Base-by-base conservation (phyloP, 2,888 invertebrate species). In the Atrina japonica region DNA sequence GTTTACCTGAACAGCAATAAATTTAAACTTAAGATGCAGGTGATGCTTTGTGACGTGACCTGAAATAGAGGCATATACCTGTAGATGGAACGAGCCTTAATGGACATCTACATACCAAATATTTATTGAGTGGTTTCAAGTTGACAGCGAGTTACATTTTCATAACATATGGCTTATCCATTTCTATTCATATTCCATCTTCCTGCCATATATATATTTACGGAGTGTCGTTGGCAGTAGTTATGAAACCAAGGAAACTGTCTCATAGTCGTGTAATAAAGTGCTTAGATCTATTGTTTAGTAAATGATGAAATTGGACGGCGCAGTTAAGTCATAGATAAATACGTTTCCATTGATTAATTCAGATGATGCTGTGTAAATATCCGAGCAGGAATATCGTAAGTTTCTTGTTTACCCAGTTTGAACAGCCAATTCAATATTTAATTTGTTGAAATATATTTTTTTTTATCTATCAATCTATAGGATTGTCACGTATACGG, bases 131-230 rank as follows among this genome's bases (percentile, higher is more conserved):
- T 35, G 35, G 5, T 23, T 35, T 56, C 35, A 23, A 35, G 23
- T 18, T 56, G 56, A 56, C 56, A 56, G 56, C 23, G 35, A 30
- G 56, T 40, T 56, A 56, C 63, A 27, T 18, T 30, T 41, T 52
- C 43, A n/a, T n/a, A 30, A 64, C 69, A 69, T 69, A 69, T 69
- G 69, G 64, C 58, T 29, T 69, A 41, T 55, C 56, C 68, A 56
- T 66, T 66, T 47, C 45, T 47, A 53, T 43, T 35, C 45, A 35
- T 16, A 43, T 27, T 35, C 21, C 56, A 35, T 66, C 58, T 47
- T 25, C 43, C n/a, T 16, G 25, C 25, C 25, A 25, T 25, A 50
- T 66, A 66, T 66, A 59, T 66, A 66, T 40, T 47, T 66, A 66
- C 66, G 40, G 55, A 56, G 30, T 23, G 56, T 23, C 23, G 56